phyloP scores from a whole-genome alignment of 2,797 vertebrate species.

The Amniataba percoides region DNA sequence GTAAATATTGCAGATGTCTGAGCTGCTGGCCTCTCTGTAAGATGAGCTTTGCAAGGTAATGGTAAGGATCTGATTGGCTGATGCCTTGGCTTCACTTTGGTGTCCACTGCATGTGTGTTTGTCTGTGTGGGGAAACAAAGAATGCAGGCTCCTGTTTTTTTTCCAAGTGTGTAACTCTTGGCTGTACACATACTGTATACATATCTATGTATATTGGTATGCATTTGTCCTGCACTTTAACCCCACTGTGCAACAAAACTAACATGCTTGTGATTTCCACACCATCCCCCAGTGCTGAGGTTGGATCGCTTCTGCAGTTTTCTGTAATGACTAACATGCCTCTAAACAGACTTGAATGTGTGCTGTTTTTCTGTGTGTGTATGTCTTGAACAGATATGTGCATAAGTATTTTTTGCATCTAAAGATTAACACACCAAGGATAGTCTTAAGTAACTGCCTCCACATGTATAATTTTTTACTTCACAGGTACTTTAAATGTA shows the following conservation, averaged over 20 bases:
- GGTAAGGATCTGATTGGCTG: constrained; percentile 93
- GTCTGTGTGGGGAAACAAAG: constrained; percentile 1
- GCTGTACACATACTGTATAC: constrained; percentile 22
- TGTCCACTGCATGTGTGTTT: constrained; percentile 46
- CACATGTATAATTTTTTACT: constrained; percentile 4
- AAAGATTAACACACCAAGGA: constrained; percentile 76
- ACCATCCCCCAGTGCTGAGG: neutral
- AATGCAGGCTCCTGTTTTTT: constrained; percentile 17
- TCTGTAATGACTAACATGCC: constrained; percentile 46
- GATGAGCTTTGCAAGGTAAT: constrained; percentile 91
- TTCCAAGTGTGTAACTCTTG: neutral
- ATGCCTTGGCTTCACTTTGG: constrained; percentile 65
- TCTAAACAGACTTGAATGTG: neutral
- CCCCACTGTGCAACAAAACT: constrained; percentile 54
- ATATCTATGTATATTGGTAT: constrained; percentile 32
- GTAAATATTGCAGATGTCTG: constrained; percentile 98
- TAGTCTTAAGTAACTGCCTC: constrained; percentile 23
- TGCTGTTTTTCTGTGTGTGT: constrained; percentile 2
- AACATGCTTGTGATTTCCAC: constrained; percentile 61
- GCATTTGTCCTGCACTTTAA: constrained; percentile 41
- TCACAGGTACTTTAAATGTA: neutral
- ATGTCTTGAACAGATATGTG: neutral
- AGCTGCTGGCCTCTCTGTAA: constrained; percentile 91
- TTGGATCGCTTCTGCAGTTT: constrained; percentile 27
- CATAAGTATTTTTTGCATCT: constrained; percentile 11